Base-by-base conservation (phyloP, 2,888 invertebrate species). In the Melikaiella ostensackeni region DNA sequence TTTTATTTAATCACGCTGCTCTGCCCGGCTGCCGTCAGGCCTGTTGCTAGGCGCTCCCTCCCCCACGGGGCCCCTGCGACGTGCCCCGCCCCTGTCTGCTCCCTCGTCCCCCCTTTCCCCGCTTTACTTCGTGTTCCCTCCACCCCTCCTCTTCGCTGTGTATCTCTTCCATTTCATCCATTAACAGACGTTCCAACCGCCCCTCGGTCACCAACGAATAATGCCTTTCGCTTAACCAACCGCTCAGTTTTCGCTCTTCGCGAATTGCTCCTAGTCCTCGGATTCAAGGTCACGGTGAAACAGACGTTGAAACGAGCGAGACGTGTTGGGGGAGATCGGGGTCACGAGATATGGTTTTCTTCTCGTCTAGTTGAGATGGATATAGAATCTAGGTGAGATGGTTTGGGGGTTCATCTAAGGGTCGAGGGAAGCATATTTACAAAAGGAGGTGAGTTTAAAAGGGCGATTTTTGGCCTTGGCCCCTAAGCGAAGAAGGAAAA, bases 21-120 rank as follows among this genome's bases (percentile, higher is more conserved):
- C 84, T 86, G 86, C 86, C 85, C 83, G 84, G 86, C 84, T 84
- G 85, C 84, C 78, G 79, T 64, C 79, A 81, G 86, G 89, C 87
- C 89, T 91, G 91, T 91, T 91, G 91, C 91, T 91, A 91, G 88
- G 90, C 91, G 89, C 90, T 87, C 88, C 89, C 87, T 87, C 86
- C 85, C 82, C 84, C 83, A 77, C 76, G 77, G 66, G 64, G 74
- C 81, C 75, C 77, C 77, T 66, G 70, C 30, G 46, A 50, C 74
- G 16, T 76, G 57, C 75, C 86, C 86, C 89, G 86, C 88, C 87
- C 87, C 85, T 87, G 86, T 87, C 85, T 77, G 79, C 76, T 75
- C 75, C 75, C 82, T 66, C 81, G 79, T 76, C 77, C 79, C 80
- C 81, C 79, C 38, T 61, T 75, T 50, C 76, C 75, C 62, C 66